Base-by-base conservation (phyloP, 2,888 invertebrate species). In the Portevinia maculata region DNA sequence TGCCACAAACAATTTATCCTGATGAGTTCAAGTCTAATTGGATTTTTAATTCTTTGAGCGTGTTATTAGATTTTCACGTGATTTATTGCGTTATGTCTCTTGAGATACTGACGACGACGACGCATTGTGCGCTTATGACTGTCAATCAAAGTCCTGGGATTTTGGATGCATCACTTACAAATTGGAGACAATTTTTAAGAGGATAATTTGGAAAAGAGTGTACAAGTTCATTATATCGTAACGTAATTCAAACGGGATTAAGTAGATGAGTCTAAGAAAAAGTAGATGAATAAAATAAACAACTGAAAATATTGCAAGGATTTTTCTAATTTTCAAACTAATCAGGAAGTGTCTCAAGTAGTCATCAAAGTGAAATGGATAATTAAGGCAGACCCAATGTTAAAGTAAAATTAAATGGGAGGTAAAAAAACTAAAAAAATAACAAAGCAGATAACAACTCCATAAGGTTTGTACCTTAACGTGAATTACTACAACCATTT, bases 11-110 rank as follows among this genome's bases (percentile, higher is more conserved):
- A 69, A 48, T 69, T 46, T 55, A 46, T 57, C 48, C 37, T 8
- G 24, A 8, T 46, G n/a, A 34, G n/a, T 28, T 30, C 15, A 11
- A 19, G 6, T 17, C 32, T 71, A 59, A 71, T 71, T 52, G 70
- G 52, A 71, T 60, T 59, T 60, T 60, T 60, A 71, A 60, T 60
- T 71, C 52, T 32, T 50, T 60, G 44, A 60, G 60, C 52, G 70
- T 71, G 17, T 71, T 60, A 71, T 71, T 60, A 44, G 41, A 41
- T 60, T 71, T 59, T 19, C 32, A 41, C 19, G 39, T 59, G 59
- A 60, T 30, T 71, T 60, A 71, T 71, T 52, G 34, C 24, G 9
- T 71, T 71, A 50, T 24, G 52, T 34, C 28, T 17, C 5, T 4
- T 13, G n/a, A 8, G 41, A 19, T 13, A 13, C n/a, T n/a, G 24